These are phyloP conservation scores for Anastrepha obliqua DNA, from an alignment of 1,140 invertebrate species.

Conservation along the genomic window DNA sequence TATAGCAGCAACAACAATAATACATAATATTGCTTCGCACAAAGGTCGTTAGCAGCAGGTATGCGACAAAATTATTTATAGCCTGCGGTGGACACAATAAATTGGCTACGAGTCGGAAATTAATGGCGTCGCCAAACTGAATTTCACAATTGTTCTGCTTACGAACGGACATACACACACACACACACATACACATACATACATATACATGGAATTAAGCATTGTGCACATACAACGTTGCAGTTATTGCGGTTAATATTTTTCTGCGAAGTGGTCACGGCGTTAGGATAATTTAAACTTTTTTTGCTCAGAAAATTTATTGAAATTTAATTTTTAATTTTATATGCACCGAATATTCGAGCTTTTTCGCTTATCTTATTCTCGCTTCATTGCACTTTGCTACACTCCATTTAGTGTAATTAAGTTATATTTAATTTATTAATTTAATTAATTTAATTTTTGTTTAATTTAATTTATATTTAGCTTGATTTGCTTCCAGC, in stretches of 20 bases:
- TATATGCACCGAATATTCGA: no score
- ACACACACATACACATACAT: background rate
- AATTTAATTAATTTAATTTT: no score
- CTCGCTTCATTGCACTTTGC: no score
- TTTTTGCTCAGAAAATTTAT: no score
- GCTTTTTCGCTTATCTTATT: no score
- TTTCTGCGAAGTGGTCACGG: background rate
- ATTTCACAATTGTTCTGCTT: slow-evolving; percentile 43
- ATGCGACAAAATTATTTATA: slow-evolving; percentile 52
- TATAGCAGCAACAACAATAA: slow-evolving; percentile 1
- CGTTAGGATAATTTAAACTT: no score
- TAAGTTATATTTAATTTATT: no score
- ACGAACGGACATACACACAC: background rate
- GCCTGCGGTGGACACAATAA: slow-evolving; percentile 51
- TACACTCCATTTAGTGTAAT: no score
- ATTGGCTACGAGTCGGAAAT: slow-evolving; percentile 47
- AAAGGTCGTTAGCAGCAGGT: slow-evolving; percentile 38
- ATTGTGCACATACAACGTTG: background rate
- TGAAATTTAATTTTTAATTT: no score
- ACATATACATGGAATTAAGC: background rate
- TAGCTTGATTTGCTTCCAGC: no score
- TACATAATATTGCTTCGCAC: background rate
- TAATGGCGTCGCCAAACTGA: slow-evolving; percentile 50
- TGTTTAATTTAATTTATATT: no score
- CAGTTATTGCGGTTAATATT: slow-evolving; percentile 5